Evolutionary conservation across 2,113 vertebrate genomes (phyloP).

Genomic region (Ariopsis seemanni): DNA sequence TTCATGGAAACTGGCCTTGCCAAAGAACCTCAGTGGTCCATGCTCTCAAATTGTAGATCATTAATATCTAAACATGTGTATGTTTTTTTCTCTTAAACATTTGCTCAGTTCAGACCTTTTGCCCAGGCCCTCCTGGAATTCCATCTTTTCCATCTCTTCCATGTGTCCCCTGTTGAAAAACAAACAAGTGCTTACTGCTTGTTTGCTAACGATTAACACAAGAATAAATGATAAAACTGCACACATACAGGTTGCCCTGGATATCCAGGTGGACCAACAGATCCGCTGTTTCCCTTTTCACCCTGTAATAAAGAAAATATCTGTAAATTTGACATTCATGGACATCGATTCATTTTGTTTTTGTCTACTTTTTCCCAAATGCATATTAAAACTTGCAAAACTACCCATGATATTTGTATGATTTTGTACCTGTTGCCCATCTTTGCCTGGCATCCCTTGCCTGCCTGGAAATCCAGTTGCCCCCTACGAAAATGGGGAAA

Average conservation of each 20-base stretch:
- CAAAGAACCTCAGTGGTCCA: conserved; percentile 35
- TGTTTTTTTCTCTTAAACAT: conserved; percentile 34
- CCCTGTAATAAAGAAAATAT: conserved; percentile 71
- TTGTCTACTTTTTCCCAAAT: not conserved
- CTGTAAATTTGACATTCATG: not conserved
- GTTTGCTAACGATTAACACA: not conserved
- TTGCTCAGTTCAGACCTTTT: conserved; percentile 79
- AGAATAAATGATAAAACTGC: not conserved
- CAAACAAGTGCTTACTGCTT: not conserved
- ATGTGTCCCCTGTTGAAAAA: conserved; percentile 77
- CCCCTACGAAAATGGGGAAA: conserved; percentile 72
- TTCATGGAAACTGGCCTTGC: conserved; percentile 27
- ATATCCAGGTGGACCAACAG: conserved; percentile 79
- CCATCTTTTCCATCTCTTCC: conserved; percentile 87
- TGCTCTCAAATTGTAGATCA: conserved; percentile 29
- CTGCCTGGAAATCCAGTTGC: conserved; percentile 79
- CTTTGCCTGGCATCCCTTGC: conserved; percentile 79
- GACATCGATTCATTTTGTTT: not conserved
- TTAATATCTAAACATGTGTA: conserved; percentile 24
- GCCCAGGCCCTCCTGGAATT: conserved; percentile 79
- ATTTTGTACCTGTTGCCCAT: conserved; percentile 79
- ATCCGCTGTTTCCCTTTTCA: conserved; percentile 84
- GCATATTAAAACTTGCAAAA: not conserved
- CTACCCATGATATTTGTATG: not conserved
- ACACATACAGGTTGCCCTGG: conserved; percentile 82